These are phyloP conservation scores for Dolichopus griseipennis DNA, from an alignment of 2,888 invertebrate species.

Conservation along the genomic window DNA sequence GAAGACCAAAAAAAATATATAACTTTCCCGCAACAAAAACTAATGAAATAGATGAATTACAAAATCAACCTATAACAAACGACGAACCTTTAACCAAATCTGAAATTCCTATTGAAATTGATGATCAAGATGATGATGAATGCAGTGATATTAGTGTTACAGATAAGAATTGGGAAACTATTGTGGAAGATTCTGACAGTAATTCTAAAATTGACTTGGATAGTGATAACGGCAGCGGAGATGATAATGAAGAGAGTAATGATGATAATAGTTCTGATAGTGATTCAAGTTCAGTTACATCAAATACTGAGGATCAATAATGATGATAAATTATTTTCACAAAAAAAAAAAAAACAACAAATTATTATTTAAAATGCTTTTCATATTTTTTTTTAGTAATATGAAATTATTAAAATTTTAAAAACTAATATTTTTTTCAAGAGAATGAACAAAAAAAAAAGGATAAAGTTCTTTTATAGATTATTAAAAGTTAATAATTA, in stretches of 20 bases:
- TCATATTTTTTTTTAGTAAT: too few species aligned
- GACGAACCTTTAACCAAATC: not conserved
- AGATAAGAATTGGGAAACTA: not conserved
- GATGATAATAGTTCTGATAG: not conserved
- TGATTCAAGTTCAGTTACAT: not conserved
- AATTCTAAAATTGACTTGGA: not conserved
- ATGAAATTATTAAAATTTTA: too few species aligned
- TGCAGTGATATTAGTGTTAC: not conserved
- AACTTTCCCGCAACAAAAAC: not conserved
- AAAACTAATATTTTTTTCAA: too few species aligned
- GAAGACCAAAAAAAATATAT: not conserved
- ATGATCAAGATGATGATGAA: not conserved
- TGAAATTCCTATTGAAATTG: too few species aligned
- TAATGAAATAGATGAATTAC: not conserved
- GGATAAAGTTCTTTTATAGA: too few species aligned
- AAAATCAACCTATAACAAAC: not conserved
- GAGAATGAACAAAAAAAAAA: too few species aligned
- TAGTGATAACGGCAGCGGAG: not conserved
- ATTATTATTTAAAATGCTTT: too few species aligned
- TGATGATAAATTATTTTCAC: too few species aligned
- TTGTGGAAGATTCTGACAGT: not conserved
- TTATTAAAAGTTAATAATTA: too few species aligned
- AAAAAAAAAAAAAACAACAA: too few species aligned
- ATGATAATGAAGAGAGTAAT: not conserved
- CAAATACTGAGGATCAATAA: too few species aligned